These are phyloP conservation scores for Bombus sylvicola DNA, from an alignment of 1,140 invertebrate genomes.

Conservation along the genomic window DNA sequence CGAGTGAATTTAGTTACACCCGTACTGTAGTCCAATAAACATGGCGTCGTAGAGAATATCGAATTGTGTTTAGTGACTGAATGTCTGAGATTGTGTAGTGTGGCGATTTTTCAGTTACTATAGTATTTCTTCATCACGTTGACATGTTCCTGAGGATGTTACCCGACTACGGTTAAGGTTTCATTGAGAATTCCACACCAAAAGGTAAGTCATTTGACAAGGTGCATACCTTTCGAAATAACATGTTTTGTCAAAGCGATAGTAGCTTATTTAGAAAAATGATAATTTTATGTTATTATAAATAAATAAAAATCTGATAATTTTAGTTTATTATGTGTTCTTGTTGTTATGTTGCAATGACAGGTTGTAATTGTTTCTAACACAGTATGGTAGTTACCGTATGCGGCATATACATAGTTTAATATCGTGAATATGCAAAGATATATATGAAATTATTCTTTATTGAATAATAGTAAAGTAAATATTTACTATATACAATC, in stretches of 20 bases:
- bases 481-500: background rate
- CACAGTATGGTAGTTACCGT: background rate
- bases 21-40: slow-evolving; percentile 14
- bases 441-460: background rate
- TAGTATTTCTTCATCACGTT: background rate
- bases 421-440: background rate
- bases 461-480: background rate
- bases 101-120: background rate
- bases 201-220: slow-evolving; percentile 33
- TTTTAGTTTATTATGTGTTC: background rate
- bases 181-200: background rate
- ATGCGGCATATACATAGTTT: background rate
- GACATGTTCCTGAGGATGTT: slow-evolving; percentile 19
- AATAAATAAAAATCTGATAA: background rate
- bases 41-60: slow-evolving; percentile 26
- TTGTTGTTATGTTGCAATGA: background rate
- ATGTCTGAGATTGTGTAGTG: background rate
- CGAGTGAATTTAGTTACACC: slow-evolving; percentile 6
- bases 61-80: slow-evolving; percentile 11
- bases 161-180: slow-evolving; percentile 17
- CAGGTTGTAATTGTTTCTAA: slow-evolving; percentile 7
- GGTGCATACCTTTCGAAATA: background rate
- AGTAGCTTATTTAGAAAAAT: background rate
- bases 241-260: background rate
- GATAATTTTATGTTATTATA: background rate